Evolutionary conservation across 2,888 invertebrate species (phyloP).

Genomic region (Lasioglossum vierecki): DNA sequence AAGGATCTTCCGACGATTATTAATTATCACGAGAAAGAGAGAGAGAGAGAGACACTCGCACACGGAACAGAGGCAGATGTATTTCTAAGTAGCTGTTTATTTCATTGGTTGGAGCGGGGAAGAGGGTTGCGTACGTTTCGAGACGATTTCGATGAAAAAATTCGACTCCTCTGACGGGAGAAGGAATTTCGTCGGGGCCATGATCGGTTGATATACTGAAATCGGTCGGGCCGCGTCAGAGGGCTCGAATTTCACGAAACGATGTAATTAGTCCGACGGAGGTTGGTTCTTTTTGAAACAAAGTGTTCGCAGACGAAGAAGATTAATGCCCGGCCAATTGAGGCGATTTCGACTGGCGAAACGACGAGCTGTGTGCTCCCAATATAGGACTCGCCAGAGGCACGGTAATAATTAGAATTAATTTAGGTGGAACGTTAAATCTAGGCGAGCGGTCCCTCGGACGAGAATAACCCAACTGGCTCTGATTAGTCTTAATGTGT

Average conservation of each 20-base stretch:
- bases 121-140: neutral
- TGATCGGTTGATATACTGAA: neutral
- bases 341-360: constrained; percentile 42
- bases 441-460: constrained; percentile 81
- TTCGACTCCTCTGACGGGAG: neutral
- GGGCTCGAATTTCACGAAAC: neutral
- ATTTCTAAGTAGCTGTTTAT: constrained; percentile 10
- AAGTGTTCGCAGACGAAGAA: constrained; percentile 39
- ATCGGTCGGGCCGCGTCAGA: neutral
- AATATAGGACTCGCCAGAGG: constrained; percentile 70
- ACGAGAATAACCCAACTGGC: constrained; percentile 80
- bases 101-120: neutral
- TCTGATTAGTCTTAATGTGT: constrained; percentile 83
- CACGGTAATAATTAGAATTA: constrained; percentile 82
- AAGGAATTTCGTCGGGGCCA: neutral
- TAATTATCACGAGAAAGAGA: constrained; percentile 64
- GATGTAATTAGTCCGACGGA: constrained; percentile 14
- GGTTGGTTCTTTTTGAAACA: constrained; percentile 16
- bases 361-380: constrained; percentile 57
- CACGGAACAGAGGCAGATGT: constrained; percentile 3
- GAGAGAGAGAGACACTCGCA: constrained; percentile 11
- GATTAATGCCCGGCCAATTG: constrained; percentile 37
- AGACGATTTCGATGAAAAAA: neutral
- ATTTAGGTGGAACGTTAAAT: constrained; percentile 82
- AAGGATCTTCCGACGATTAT: constrained; percentile 70